Conservation (phyloP, 2,113 vertebrate species). For the Catharus bicknelli region DNA sequence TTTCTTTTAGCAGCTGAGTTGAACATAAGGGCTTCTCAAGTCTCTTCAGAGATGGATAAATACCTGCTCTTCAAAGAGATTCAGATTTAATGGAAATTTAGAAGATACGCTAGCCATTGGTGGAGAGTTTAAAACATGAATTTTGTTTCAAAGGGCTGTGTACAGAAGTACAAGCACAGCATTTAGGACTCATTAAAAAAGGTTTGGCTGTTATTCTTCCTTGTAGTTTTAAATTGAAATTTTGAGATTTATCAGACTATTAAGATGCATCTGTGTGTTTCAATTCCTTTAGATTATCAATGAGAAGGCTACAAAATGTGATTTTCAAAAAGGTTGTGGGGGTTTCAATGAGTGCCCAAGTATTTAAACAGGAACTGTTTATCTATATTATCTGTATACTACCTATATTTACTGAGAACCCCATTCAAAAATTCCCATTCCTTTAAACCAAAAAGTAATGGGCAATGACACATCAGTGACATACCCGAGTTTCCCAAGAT, state of each 20-base stretch:
- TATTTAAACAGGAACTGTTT: not conserved
- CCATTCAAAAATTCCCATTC: not conserved
- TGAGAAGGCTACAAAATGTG: not conserved
- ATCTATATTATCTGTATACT: not conserved
- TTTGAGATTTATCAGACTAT: conserved; percentile 33
- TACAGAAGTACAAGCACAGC: not conserved
- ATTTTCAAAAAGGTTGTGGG: not conserved
- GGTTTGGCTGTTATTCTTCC: rapidly evolving
- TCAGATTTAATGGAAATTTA: not conserved
- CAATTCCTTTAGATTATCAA: not conserved
- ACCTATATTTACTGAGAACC: not conserved
- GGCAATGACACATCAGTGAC: not conserved
- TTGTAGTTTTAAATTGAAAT: conserved; percentile 1
- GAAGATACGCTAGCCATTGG: not conserved
- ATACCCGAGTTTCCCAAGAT: not conserved
- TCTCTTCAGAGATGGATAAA: not conserved
- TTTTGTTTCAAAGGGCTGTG: not conserved
- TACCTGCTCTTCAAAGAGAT: not conserved
- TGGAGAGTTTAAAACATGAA: not conserved
- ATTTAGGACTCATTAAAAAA: not conserved
- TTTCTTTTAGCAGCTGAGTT: not conserved
- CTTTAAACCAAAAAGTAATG: not conserved
- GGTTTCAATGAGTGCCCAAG: not conserved
- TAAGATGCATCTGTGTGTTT: not conserved
- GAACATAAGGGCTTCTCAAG: not conserved